Conservation (phyloP, 2,797 vertebrate species). For the Craterocephalus amniculus region DNA sequence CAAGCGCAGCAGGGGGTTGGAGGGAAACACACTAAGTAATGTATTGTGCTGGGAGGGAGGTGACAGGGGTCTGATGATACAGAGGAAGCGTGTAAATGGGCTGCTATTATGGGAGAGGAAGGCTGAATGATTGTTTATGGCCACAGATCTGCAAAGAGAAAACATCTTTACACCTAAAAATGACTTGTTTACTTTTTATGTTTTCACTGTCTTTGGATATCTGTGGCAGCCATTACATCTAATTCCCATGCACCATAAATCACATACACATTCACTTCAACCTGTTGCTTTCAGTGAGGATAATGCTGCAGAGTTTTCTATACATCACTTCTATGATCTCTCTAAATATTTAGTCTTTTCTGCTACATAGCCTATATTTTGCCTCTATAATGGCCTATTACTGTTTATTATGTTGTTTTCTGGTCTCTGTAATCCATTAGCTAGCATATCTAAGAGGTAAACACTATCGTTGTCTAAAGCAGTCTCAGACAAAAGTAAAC, state of each 20-base stretch:
- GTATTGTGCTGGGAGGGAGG: constrained; percentile 56
- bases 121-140: constrained; percentile 58
- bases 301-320: constrained; percentile 28
- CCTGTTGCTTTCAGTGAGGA: constrained; percentile 35
- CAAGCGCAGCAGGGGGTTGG: constrained; percentile 46
- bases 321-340: constrained; percentile 17
- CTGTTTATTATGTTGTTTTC: constrained; percentile 3
- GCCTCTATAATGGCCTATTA: constrained; percentile 2
- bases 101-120: constrained; percentile 55
- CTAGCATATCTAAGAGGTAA: constrained; percentile 11
- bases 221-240: constrained; percentile 18
- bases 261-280: constrained; percentile 38
- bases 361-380: constrained; percentile 2
- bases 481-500: constrained; percentile 41
- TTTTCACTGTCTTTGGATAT: constrained; percentile 19
- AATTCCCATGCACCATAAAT: constrained; percentile 45
- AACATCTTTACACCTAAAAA: constrained; percentile 51
- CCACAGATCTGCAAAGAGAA: constrained; percentile 52
- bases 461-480: constrained; percentile 35
- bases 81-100: constrained; percentile 59
- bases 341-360: background rate
- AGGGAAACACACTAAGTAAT: constrained; percentile 60
- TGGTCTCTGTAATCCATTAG: constrained; percentile 1
- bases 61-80: constrained; percentile 62
- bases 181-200: constrained; percentile 50